Conservation (phyloP, 2,113 vertebrate species). For the Scopus umbretta region DNA sequence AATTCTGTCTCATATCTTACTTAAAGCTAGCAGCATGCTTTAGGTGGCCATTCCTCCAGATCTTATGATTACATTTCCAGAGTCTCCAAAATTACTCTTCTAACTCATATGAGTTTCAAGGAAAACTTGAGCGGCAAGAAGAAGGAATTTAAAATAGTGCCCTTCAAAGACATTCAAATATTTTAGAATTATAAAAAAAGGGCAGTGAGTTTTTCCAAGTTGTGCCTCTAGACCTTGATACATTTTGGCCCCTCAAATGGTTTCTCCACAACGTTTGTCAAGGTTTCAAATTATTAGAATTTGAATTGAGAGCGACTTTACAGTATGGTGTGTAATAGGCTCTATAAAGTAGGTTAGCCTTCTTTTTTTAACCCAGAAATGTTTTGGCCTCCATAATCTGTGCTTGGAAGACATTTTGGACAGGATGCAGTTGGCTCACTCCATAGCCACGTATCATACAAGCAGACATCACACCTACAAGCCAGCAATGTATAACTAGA, state of each 20-base stretch:
- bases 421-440: not conserved
- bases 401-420: not conserved
- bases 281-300: not conserved
- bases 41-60: not conserved
- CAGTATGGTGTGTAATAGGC: not conserved
- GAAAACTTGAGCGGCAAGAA: not conserved
- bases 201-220: not conserved
- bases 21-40: not conserved
- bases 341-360: not conserved
- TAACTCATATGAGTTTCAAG: not conserved
- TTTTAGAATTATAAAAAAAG: not conserved
- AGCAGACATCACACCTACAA: not conserved
- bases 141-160: not conserved
- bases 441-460: not conserved
- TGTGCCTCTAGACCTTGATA: not conserved
- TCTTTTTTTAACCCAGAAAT: not conserved
- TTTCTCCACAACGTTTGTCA: not conserved
- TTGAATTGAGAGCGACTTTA: not conserved
- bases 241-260: not conserved
- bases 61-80: slow-evolving; percentile 5
- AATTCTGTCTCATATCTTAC: not conserved
- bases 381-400: not conserved
- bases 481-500: not conserved
- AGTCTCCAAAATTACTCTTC: not conserved
- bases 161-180: not conserved